Evolutionary conservation across 2,888 invertebrate genomes (phyloP).

Genomic region (Acanthoscelides obtectus): DNA sequence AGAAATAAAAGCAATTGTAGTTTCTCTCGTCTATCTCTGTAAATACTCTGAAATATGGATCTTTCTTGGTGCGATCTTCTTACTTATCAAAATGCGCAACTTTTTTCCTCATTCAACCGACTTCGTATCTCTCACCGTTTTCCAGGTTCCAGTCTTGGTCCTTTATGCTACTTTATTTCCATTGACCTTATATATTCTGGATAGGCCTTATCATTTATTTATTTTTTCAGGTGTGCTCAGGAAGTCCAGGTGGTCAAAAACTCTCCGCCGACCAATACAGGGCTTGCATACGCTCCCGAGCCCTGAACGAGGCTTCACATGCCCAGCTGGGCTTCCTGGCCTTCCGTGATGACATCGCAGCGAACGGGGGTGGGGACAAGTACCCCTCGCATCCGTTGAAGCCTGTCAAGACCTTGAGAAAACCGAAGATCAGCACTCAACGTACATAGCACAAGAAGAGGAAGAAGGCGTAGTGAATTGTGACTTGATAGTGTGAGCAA

Average conservation of each 20-base stretch:
- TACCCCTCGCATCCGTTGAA: conserved; percentile 37
- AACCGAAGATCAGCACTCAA: conserved; percentile 8
- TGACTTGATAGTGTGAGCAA: neutral
- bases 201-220: neutral
- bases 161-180: too few relatives aligned
- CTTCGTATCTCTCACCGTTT: too few relatives aligned
- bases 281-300: conserved; percentile 69
- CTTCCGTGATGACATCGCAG: conserved; percentile 65
- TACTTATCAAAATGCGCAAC: too few relatives aligned
- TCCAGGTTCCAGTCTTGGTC: too few relatives aligned
- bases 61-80: too few relatives aligned
- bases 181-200: too few relatives aligned
- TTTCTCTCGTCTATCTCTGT: too few relatives aligned
- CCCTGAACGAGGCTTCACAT: conserved; percentile 73
- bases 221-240: conserved; percentile 44
- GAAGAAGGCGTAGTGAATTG: neutral
- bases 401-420: conserved; percentile 24
- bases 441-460: neutral
- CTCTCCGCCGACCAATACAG: conserved; percentile 66
- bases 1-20: too few relatives aligned
- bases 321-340: conserved; percentile 69
- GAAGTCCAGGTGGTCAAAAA: conserved; percentile 53
- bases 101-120: too few relatives aligned
- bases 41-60: too few relatives aligned
- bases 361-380: conserved; percentile 46